Evolutionary conservation across 2,888 invertebrate species (phyloP), one percentile per base, ranked within the genome.

Genomic region (Drosophila mimica): DNA sequence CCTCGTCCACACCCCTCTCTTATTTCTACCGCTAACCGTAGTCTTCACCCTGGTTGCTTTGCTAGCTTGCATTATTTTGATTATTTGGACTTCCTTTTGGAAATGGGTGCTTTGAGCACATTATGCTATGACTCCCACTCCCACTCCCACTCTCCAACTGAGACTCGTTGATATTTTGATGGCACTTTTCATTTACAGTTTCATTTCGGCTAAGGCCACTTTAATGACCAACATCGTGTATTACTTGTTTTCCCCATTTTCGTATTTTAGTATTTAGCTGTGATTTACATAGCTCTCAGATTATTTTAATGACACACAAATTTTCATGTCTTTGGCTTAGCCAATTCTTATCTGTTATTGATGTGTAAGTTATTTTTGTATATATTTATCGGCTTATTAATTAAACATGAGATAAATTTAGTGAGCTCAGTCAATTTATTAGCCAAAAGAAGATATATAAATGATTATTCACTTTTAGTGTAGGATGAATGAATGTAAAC

Each of bases 1-100:
- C 72, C 66, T 62, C 25, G 51, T 46, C 66, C 33, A n/a, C 66
- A 40, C 31, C 36, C 20, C 57, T 30, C 4, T 17, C 34, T 43
- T 13, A 1, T 28, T 9, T 4, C 8, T 34, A 36, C 9, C n/a
- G n/a, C 20, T 38, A 25, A 30, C 1, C 51, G 3, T 57, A 40
- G 30, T 43, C 11, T 13, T 11, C 48, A 43, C 59, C 58, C 64
- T 60, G 72, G 73, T 80, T 62, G 56, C 74, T 62, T 40, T 49
- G 65, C 61, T 74, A 38, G 70, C 88, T 79, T 83, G 83, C 83
- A 88, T 89, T 87, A 89, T 83, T 89, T 71, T 84, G 90, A 88
- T 85, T 89, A 85, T 85, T 89, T 84, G 88, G 85, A 79, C 83
- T 76, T 68, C 53, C 31, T 28, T 38, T 38, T 64, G 61, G 57